Evolutionary conservation across 2,888 invertebrate species (phyloP).

Genomic region (Hofmannophila pseudospretella): DNA sequence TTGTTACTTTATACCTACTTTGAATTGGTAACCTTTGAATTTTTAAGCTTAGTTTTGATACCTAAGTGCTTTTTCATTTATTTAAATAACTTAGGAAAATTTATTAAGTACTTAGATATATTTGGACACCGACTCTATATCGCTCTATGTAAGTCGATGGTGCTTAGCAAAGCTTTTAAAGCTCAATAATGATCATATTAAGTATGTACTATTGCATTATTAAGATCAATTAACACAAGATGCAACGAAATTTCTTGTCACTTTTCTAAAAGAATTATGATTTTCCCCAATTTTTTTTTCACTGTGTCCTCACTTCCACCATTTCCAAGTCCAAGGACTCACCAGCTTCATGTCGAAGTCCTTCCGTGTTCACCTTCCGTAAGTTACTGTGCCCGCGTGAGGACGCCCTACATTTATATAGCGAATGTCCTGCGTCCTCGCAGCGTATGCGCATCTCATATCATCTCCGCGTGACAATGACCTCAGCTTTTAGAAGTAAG

Average conservation of each 20-base stretch:
- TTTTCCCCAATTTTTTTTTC: conserved; percentile 8
- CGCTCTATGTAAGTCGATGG: no score
- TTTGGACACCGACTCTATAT: no score
- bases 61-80: no score
- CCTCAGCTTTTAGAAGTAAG: conserved; percentile 36
- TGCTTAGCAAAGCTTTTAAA: no score
- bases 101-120: no score
- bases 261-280: neutral
- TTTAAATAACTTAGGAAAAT: no score
- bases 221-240: no score
- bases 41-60: no score
- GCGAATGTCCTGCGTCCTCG: conserved; percentile 57
- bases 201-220: no score
- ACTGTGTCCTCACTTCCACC: conserved; percentile 30
- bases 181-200: no score
- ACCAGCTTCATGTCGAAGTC: conserved; percentile 71
- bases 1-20: no score
- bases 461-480: conserved; percentile 48
- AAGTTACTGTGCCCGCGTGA: conserved; percentile 57
- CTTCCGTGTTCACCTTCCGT: conserved; percentile 56
- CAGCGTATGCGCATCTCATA: conserved; percentile 43
- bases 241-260: neutral
- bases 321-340: conserved; percentile 55
- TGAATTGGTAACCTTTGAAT: no score
- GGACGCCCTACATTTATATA: conserved; percentile 64